Base-by-base conservation (phyloP, 2,797 vertebrate species). In the Loris lydekkerianus region DNA sequence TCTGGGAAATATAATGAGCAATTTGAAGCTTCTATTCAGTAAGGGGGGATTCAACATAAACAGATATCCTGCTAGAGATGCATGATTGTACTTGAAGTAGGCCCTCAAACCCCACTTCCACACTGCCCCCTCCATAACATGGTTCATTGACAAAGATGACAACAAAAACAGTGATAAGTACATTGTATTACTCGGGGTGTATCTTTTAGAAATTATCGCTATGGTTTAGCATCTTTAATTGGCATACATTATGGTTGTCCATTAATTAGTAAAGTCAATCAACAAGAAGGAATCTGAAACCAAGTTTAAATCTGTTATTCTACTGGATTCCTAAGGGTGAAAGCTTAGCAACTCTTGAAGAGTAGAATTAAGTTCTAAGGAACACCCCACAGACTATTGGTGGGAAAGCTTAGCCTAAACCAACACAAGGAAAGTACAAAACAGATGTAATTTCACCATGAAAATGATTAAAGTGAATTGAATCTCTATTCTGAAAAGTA, bases 401-500 rank as follows among this genome's bases (percentile, higher is more conserved):
- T 60, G 61, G 40, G 29, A 34, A 96, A 96, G 21, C 40, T 94
- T 25, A 93, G 60, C 1, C 18, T 91, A 70, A 92, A 15, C 11
- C 77, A 94, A 87, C 5, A 86, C 25, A 81, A 34, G 69, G 65
- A 31, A 82, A 92, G 75, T 90, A 46, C 21, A 25, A 34, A 34
- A 65, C 21, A 96, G 23, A 78, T 9, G 11, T 7, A 83, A 90
- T 82, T 89, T 93, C 72, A 61, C 94, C 58, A 29, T n/a, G 11
- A 94, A 94, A 92, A 95, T 67, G 31, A 61, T 69, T 27, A 14
- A 73, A 61, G 8, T 72, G 63, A 91, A 75, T 56, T 58, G 37
- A 93, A 53, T 23, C 10, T 95, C n/a, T 97, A 65, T 96, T 98
- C 95, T 98, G 96, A 88, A 97, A 98, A 98, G 93, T 88, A 97